Evolutionary conservation across 2,113 vertebrate species (phyloP), one percentile per base, ranked within the genome.

Genomic region (Beaufortia kweichowensis): DNA sequence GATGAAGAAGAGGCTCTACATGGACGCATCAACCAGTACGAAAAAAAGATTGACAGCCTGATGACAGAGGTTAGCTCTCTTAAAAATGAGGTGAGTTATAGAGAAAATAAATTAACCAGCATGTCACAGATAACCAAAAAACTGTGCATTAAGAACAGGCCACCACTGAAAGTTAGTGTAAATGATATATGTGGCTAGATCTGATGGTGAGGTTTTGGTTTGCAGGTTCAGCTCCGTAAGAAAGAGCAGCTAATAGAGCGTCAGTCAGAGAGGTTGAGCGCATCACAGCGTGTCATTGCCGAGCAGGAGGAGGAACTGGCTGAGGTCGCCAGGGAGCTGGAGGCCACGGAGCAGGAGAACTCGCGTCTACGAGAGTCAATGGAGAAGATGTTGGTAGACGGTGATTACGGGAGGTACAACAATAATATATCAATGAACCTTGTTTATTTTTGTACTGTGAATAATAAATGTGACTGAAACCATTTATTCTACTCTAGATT

Each of bases 1-100:
- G 95, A 95, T 21, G 94, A 96, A 0, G 94, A 95, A 6, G 93
- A 94, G 24, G 83, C 84, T 0, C 60, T 92, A 7, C 93, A 90
- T 33, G 88, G 90, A 85, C 94, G 90, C 71, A 93, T 96, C 35
- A 93, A 90, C n/a, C 84, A 88, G 62, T 97, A 95, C 1, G 94
- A 96, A 70, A 95, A 89, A 87, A 96, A 95, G 89, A 93, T 98
- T 0, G 92, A 95, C 67, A 93, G 84, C 84, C 87, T 98, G 55
- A 90, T 95, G 91, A 94, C 89, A 0, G 90, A 91, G 12, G 92
- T 97, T 78, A 93, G 94, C 87, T 93, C 92, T 0, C 88, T 98
- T 72, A 96, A 94, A 73, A 94, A 91, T 4, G 92, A 98, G 94
- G 96, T 95, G 76, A 59, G 10, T n/a, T 31, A 24, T 26, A 1